A percentile compares a stretch with the other conserved stretches of the same genome.
phyloP scores from a whole-genome alignment of 35 echinoderm and acorn worm species.

The Ophiothrix spiculata region DNA sequence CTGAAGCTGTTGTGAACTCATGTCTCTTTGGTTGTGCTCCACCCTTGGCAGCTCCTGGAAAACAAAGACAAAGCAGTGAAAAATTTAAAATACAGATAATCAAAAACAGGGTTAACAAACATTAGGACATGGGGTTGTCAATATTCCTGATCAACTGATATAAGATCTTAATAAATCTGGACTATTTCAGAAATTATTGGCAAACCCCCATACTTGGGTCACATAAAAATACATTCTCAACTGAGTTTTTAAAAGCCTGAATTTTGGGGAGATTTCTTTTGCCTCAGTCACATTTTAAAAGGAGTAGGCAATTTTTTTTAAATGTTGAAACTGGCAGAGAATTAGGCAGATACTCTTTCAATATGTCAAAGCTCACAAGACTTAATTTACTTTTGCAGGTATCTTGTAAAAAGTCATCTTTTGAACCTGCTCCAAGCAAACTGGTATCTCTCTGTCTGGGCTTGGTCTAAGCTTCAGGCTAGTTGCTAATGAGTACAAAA shows the following conservation, averaged over 20 bases:
- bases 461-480: too few relatives aligned
- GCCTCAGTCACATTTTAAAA: neutral
- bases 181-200: neutral
- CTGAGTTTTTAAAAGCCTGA: neutral
- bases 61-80: too few relatives aligned
- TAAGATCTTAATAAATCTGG: neutral
- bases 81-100: neutral
- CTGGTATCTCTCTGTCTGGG: too few relatives aligned
- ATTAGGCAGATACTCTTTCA: too few relatives aligned
- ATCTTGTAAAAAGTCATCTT: too few relatives aligned
- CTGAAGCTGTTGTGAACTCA: slow-evolving; percentile 43
- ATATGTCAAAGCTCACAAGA: too few relatives aligned
- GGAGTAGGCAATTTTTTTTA: neutral
- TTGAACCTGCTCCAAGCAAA: too few relatives aligned
- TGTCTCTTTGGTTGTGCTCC: slow-evolving; percentile 23
- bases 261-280: neutral
- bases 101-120: neutral
- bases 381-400: too few relatives aligned
- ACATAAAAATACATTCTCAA: neutral
- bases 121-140: neutral
- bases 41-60: slow-evolving; percentile 41
- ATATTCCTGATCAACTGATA: neutral
- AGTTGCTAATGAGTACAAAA: too few relatives aligned
- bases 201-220: neutral
- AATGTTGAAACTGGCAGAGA: neutral